Base-by-base conservation (phyloP, 1,140 invertebrate species). In the Drosophila baimaii region DNA sequence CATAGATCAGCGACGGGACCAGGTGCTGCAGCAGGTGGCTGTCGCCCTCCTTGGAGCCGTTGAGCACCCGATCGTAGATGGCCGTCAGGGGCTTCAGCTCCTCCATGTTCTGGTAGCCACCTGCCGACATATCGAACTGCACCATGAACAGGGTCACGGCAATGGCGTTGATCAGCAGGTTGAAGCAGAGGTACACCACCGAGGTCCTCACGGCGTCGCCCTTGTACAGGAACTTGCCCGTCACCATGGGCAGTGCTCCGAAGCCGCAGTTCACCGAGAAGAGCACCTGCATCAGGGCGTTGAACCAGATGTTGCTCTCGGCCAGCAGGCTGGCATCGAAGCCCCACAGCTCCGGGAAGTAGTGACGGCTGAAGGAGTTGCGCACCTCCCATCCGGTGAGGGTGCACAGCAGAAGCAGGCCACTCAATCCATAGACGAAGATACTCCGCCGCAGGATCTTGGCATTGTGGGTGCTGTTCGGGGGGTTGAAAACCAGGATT, bases 181-280 rank as follows among this genome's bases (percentile, higher is more conserved):
- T 92, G 49, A 92, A 92, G 68, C 90, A 92, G 15, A 92, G 64
- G 58, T 92, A 92, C 5, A 92, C 90, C 17, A 91, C 78, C 3
- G 91, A 92, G 21, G 91, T 92, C 25, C 91, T 75, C 23, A 92
- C 88, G 3, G 91, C 91, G 49, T 92, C 91, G 7, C 91, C 91
- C 72, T 92, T 92, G 64, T 92, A 92, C 19, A 92, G 71, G 63
- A 92, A 92, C 69, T 92, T 92, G 12, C 91, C 91, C 4, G 91
- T 92, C 9, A 92, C n/a, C 65, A 92, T 91, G 12, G 91, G 91
- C 51, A 92, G 54, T 5, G 82, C 77, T 15, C 91, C 91, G 37
- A 92, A 85, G 27, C 91, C 91, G 35, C 90, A 91, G 47, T 92
- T 90, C 0, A 90, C 79, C 13, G 90, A 81, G 70, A 83, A 92